A percentile compares a stretch with the other conserved stretches of the same genome.
Evolutionary conservation across 2,113 vertebrate genomes (phyloP).

Genomic region (Antechinus stuartii): DNA sequence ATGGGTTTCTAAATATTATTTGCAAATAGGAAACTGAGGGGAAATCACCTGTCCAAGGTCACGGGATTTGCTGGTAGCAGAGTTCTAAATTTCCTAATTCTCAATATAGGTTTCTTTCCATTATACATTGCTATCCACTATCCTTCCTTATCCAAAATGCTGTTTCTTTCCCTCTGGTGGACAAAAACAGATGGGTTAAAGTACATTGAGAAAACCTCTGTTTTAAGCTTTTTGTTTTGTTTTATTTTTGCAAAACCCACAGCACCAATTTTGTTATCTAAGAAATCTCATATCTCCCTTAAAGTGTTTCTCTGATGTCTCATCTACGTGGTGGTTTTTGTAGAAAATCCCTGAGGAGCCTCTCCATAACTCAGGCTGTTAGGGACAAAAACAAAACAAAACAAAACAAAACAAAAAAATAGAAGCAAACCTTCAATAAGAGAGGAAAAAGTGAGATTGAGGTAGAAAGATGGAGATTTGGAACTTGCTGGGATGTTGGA

Average conservation of each 20-base stretch:
- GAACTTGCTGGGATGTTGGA: not conserved
- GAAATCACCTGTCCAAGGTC: not conserved
- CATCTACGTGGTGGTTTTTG: not conserved
- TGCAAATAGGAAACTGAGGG: not conserved
- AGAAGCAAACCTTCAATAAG: not conserved
- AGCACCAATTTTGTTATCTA: not conserved
- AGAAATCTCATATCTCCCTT: not conserved
- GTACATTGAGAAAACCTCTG: not conserved
- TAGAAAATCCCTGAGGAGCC: not conserved
- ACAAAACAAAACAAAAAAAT: not conserved
- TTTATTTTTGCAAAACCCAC: not conserved
- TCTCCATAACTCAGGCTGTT: not conserved
- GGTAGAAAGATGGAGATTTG: not conserved
- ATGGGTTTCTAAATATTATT: not conserved
- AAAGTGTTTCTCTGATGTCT: not conserved
- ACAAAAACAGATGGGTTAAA: not conserved
- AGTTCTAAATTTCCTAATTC: not conserved
- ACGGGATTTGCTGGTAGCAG: not conserved
- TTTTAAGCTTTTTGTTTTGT: not conserved
- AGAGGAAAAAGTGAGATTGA: not conserved
- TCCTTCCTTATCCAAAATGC: not conserved
- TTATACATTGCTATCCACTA: not conserved
- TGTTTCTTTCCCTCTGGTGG: not conserved
- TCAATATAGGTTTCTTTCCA: too few relatives aligned
- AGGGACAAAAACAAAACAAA: not conserved